Evolutionary conservation across 2,797 vertebrate genomes (phyloP).

Genomic region (Centroberyx gerrardi): DNA sequence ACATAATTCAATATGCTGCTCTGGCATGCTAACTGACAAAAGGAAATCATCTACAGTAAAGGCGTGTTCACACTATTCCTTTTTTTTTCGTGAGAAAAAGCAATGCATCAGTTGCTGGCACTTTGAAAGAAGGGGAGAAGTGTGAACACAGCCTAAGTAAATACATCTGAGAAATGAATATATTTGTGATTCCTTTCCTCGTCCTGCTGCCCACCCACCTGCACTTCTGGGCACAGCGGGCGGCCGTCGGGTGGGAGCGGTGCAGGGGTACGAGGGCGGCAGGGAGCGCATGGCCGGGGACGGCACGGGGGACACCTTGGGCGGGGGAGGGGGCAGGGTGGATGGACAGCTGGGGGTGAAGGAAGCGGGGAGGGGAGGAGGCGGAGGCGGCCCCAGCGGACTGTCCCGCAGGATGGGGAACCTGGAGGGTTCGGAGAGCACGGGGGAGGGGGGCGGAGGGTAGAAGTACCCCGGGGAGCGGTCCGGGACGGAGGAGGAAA

Average conservation of each 20-base stretch:
- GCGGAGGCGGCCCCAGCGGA: conserved; percentile 77
- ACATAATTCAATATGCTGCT: not conserved
- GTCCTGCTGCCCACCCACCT: conserved; percentile 63
- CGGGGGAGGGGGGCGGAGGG: conserved; percentile 44
- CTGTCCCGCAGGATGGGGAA: conserved; percentile 73
- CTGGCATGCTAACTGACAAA: not conserved
- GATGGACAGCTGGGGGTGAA: conserved; percentile 74
- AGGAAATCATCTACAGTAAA: not conserved
- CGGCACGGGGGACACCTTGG: conserved; percentile 84
- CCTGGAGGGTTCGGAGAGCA: conserved; percentile 54
- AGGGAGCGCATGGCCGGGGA: conserved; percentile 82
- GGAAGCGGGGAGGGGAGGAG: conserved; percentile 77
- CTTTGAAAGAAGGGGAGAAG: not conserved
- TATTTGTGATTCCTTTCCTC: not conserved
- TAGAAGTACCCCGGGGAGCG: conserved; percentile 74
- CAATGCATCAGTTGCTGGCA: no score
- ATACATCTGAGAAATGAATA: no score
- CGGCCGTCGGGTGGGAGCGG: conserved; percentile 82
- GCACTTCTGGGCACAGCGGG: conserved; percentile 83
- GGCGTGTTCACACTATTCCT: not conserved
- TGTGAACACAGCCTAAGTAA: not conserved
- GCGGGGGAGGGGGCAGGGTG: conserved; percentile 79
- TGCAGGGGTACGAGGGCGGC: conserved; percentile 83
- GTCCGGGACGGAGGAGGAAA: conserved; percentile 63
- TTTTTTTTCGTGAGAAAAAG: not conserved